phyloP scores from a whole-genome alignment of 92 coral and sea anemone species.

The Epizoanthus scotinus region DNA sequence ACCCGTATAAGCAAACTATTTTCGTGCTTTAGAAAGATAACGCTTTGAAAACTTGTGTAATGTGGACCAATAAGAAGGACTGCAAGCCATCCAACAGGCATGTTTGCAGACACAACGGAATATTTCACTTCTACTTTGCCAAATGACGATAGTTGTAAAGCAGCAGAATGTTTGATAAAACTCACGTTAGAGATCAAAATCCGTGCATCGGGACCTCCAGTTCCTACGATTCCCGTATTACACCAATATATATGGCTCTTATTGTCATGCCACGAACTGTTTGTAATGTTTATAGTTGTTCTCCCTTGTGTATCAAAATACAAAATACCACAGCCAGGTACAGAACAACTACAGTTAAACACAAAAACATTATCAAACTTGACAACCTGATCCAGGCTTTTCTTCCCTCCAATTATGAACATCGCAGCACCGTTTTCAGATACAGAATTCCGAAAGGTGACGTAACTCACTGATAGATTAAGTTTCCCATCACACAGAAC shows the following conservation, averaged over 20 bases:
- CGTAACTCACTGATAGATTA: not conserved
- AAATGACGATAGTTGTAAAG: not conserved
- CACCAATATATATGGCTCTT: not conserved
- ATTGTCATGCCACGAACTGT: not conserved
- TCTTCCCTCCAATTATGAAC: not conserved
- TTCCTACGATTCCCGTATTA: not conserved
- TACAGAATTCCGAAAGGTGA: slow-evolving; percentile 7
- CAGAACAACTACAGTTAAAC: slow-evolving; percentile 18
- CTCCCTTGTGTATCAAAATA: slow-evolving; percentile 2
- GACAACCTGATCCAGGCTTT: slow-evolving; percentile 4
- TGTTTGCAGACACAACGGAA: not conserved
- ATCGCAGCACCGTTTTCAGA: slow-evolving; percentile 8
- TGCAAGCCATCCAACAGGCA: not conserved
- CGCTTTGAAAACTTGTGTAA: not conserved
- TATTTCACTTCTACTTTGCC: slow-evolving; percentile 1
- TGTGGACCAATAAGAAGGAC: not conserved
- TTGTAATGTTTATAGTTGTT: not conserved
- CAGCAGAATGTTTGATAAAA: not conserved
- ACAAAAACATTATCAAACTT: slow-evolving; percentile 2
- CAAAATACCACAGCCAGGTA: not conserved
- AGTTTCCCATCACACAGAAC: not conserved
- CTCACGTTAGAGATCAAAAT: slow-evolving; percentile 1
- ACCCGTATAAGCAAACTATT: not conserved
- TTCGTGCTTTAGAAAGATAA: not conserved
- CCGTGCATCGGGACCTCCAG: slow-evolving; percentile 7